Evolutionary conservation across 2,797 vertebrate species (phyloP), one percentile per base, ranked within the genome.

Genomic region (Trematomus bernacchii): DNA sequence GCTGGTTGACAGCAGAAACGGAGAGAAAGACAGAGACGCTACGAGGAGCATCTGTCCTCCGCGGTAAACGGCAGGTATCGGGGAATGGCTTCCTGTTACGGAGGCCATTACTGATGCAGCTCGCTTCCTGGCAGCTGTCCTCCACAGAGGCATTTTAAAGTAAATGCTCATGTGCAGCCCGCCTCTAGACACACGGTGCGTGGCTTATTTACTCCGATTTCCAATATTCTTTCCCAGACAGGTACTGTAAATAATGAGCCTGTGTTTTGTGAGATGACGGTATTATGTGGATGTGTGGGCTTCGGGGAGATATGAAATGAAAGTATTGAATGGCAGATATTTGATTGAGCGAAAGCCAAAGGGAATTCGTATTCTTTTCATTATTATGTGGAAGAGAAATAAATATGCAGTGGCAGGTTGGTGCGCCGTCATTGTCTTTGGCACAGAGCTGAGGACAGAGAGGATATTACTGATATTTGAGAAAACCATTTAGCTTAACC

Each of bases 211-310:
- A 85, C 79, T 81, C 63, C 23, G 1, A 79, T 85, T 77, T 82
- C 75, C 57, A 77, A 82, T 86, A 75, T 87, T 86, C 79, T 64
- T 73, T 74, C 68, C 68, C 72, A 75, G 87, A 84, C 85, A 81
- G 78, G 73, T 81, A 52, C 69, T 80, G 88, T 87, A 92, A 88
- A 84, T 85, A 86, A 90, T 84, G 77, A 88, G 79, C 71, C 44
- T 52, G 77, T 72, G 85, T 71, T 84, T 71, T 64, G 58, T 61
- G 74, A 78, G 78, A 85, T 67, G 66, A 67, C 77, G 73, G 73
- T 76, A 66, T 90, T 81, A 82, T 71, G 73, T 83, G 71, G 74
- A 84, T 67, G 69, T 80, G 68, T 63, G 78, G 89, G 85, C 79
- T 87, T 79, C 67, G 37, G 82, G 81, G 76, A 86, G 77, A 85